Evolutionary conservation across 2,113 vertebrate genomes (phyloP).

Genomic region (Pseudopipra pipra): DNA sequence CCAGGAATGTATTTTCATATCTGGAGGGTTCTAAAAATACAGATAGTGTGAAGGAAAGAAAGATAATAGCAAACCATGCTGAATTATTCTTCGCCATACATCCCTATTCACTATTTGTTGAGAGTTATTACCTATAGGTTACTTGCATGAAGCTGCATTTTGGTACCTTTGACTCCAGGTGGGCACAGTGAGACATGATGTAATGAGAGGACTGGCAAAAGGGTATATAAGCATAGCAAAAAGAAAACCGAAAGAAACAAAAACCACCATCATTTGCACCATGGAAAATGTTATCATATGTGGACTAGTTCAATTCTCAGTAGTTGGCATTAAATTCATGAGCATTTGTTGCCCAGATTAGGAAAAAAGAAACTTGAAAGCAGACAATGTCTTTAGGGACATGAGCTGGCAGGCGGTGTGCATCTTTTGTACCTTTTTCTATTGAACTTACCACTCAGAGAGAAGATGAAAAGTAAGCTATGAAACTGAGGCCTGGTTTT

Average conservation of each 20-base stretch:
- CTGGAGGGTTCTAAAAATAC: not conserved
- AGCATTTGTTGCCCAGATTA: not conserved
- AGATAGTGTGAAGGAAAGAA: not conserved
- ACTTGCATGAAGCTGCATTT: not conserved
- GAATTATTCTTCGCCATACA: not conserved
- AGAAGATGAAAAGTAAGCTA: not conserved
- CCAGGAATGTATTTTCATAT: not conserved
- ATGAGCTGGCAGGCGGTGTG: not conserved
- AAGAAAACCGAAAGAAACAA: not conserved
- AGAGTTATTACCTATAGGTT: not conserved
- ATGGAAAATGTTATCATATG: not conserved
- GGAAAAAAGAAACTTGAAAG: not conserved
- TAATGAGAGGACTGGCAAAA: not conserved
- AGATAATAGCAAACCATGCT: not conserved
- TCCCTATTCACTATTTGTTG: fast-evolving
- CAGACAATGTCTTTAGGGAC: not conserved
- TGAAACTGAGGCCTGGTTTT: not conserved
- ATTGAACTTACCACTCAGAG: not conserved
- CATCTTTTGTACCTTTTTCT: not conserved
- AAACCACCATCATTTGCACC: not conserved
- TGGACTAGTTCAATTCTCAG: not conserved
- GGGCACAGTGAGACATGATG: not conserved
- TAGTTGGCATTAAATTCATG: not conserved
- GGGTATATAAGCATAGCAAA: not conserved
- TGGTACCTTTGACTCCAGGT: not conserved